phyloP scores from a whole-genome alignment of 2,888 invertebrate species.

The Megastigmus dorsalis region DNA sequence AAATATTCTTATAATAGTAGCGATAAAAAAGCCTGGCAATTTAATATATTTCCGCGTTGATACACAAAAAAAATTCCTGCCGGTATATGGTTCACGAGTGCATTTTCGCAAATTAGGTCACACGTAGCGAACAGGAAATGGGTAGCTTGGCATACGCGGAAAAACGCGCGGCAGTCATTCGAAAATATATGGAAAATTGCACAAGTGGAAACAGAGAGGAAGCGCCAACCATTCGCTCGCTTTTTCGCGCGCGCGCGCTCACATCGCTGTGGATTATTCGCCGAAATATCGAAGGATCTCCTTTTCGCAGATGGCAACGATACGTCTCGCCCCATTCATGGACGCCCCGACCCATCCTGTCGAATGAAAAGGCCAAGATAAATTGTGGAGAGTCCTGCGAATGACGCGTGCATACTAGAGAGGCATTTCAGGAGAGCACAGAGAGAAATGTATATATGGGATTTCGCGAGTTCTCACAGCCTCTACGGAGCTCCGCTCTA shows the following conservation, averaged over 20 bases:
- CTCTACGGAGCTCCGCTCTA: too few relatives aligned
- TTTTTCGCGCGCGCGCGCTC: too few relatives aligned
- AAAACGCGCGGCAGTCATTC: neutral
- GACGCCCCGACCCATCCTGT: neutral
- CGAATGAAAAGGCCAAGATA: constrained; percentile 9
- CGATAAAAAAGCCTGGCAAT: too few relatives aligned
- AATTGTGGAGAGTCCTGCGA: constrained; percentile 11
- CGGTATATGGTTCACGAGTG: too few relatives aligned
- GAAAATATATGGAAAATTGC: constrained; percentile 14
- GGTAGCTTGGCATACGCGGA: too few relatives aligned
- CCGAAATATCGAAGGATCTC: constrained; percentile 33
- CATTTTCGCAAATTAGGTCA: too few relatives aligned
- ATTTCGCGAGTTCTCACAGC: too few relatives aligned
- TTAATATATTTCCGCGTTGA: too few relatives aligned
- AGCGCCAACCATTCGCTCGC: neutral
- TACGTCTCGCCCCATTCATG: constrained; percentile 21
- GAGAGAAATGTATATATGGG: neutral
- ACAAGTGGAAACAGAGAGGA: neutral
- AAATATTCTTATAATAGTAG: too few relatives aligned
- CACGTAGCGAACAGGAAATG: too few relatives aligned
- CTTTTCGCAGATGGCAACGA: constrained; percentile 27
- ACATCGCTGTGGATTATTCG: neutral
- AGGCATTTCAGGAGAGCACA: too few relatives aligned
- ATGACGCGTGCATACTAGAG: constrained; percentile 13
- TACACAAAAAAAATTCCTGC: too few relatives aligned